Percentiles rank a stretch among this genome's conserved stretches.
phyloP scores from a whole-genome alignment of 2,113 vertebrate genomes.

The Strix aluco region DNA sequence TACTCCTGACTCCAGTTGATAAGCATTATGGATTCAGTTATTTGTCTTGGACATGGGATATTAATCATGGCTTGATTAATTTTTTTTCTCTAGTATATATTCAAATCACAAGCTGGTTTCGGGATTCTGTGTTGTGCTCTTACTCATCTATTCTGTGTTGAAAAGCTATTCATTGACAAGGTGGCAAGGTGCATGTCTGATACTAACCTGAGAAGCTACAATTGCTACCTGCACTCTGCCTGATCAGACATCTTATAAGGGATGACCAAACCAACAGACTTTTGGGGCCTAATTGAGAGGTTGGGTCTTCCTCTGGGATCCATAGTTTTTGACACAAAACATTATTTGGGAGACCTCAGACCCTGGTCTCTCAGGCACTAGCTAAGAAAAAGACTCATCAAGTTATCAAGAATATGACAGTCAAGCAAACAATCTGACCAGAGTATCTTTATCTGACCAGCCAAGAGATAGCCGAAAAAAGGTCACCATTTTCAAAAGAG shows the following conservation, averaged over 20 bases:
- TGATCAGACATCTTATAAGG: neutral
- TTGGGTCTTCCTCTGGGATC: neutral
- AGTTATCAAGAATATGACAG: neutral
- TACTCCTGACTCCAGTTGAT: neutral
- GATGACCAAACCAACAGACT: neutral
- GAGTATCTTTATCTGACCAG: neutral
- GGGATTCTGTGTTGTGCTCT: neutral
- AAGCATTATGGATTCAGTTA: neutral
- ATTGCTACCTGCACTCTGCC: neutral
- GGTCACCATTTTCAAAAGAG: neutral
- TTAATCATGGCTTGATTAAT: neutral
- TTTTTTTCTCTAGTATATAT: neutral
- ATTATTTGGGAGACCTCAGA: neutral
- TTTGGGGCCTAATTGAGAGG: neutral
- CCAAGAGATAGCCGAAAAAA: neutral
- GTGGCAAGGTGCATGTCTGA: fast-evolving
- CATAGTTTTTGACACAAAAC: neutral
- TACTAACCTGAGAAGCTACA: neutral
- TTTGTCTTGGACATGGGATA: neutral
- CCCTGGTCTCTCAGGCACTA: neutral
- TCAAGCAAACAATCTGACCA: neutral
- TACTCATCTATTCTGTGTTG: neutral
- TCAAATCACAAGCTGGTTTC: neutral
- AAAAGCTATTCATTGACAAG: neutral
- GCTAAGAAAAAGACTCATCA: neutral